Evolutionary conservation across 2,888 invertebrate genomes (phyloP).

Genomic region (Arctia plantaginis): DNA sequence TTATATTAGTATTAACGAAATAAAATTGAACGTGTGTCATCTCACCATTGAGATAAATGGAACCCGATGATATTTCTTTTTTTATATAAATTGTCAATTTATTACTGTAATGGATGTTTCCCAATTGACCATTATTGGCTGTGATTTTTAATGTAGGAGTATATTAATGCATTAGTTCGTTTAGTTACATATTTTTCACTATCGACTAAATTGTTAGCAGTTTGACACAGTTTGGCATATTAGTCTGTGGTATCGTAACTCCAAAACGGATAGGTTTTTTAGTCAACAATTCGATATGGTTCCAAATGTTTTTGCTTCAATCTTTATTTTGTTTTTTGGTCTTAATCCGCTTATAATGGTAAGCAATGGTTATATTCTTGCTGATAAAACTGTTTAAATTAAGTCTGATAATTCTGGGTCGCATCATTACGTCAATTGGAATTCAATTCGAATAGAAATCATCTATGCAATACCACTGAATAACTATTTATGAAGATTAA

Average conservation of each 20-base stretch:
- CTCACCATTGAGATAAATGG: conserved; percentile 42
- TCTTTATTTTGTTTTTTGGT: too few relatives aligned
- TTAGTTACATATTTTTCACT: neutral
- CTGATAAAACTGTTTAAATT: neutral
- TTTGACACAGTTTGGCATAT: neutral
- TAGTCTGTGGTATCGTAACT: neutral
- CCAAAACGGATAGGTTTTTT: neutral
- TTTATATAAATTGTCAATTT: conserved; percentile 48
- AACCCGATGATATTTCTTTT: conserved; percentile 42
- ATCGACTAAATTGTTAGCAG: neutral
- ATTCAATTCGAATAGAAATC: neutral
- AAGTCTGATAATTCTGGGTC: neutral
- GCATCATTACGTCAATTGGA: neutral
- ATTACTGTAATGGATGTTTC: conserved; percentile 36
- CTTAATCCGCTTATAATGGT: too few relatives aligned
- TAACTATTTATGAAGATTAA: conserved; percentile 31
- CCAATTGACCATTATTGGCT: conserved; percentile 12
- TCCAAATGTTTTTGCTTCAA: too few relatives aligned
- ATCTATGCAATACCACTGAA: neutral
- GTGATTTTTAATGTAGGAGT: conserved; percentile 10
- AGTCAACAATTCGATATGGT: too few relatives aligned
- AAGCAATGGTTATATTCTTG: neutral
- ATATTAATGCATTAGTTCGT: neutral
- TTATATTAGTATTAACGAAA: conserved; percentile 48
- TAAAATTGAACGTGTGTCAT: conserved; percentile 36